phyloP scores from a whole-genome alignment of 2,888 invertebrate genomes.

The Ceramica pisi region DNA sequence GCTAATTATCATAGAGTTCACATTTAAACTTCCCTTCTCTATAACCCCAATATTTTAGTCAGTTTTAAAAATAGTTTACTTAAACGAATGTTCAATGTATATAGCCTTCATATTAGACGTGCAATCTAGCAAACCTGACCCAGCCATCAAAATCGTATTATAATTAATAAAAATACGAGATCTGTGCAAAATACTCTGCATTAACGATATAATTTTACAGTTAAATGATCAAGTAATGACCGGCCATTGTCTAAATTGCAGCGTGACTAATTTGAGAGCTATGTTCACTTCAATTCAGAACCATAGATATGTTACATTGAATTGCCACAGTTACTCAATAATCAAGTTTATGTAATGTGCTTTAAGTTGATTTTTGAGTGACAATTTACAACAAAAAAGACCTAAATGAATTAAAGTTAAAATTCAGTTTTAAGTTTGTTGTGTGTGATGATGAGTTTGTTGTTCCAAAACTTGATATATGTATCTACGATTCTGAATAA shows the following conservation, averaged over 20 bases:
- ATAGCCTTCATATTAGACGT: slow-evolving; percentile 31
- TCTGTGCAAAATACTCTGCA: slow-evolving; percentile 40
- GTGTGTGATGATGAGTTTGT: not conserved
- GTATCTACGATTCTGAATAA: slow-evolving; percentile 13
- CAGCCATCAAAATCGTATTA: slow-evolving; percentile 22
- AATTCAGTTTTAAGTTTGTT: not conserved
- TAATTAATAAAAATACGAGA: slow-evolving; percentile 48
- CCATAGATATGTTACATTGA: not conserved
- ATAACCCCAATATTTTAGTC: too few species aligned
- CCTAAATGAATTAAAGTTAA: not conserved
- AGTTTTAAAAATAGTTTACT: not conserved
- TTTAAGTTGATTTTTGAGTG: slow-evolving; percentile 1
- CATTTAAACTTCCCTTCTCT: too few species aligned
- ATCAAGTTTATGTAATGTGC: not conserved
- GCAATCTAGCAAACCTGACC: slow-evolving; percentile 39
- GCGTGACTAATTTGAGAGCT: slow-evolving; percentile 34
- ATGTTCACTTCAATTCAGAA: slow-evolving; percentile 24
- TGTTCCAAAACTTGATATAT: not conserved
- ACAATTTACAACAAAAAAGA: not conserved
- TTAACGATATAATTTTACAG: slow-evolving; percentile 38
- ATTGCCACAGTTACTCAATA: not conserved
- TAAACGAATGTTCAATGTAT: slow-evolving; percentile 33
- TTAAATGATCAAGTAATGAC: slow-evolving; percentile 22
- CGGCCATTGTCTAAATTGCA: slow-evolving; percentile 34
- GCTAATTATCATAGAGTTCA: too few species aligned